Evolutionary conservation across 1,140 invertebrate genomes (phyloP).

Genomic region (Zaprionus lachaisei): DNA sequence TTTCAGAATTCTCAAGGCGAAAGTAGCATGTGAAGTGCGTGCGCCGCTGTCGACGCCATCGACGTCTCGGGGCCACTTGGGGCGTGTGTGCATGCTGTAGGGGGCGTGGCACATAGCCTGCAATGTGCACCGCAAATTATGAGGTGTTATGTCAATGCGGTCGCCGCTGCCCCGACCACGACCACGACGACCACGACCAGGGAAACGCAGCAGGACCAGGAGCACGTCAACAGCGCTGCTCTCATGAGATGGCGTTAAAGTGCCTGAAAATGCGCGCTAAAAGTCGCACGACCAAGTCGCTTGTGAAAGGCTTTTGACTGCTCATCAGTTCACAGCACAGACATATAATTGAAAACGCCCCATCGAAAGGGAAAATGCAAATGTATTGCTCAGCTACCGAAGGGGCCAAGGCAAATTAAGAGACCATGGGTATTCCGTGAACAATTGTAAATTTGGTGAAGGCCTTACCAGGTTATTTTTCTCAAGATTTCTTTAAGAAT

Average conservation of each 20-base stretch:
- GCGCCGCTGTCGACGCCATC: conserved; percentile 34
- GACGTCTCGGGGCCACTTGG: conserved; percentile 11
- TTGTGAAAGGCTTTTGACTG: conserved; percentile 68
- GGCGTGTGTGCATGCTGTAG: conserved; percentile 55
- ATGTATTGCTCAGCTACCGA: conserved; percentile 54
- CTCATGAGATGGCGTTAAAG: conserved; percentile 63
- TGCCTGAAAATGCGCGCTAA: conserved; percentile 77
- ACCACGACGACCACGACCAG: not conserved
- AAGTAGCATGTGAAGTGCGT: conserved; percentile 66
- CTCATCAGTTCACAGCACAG: conserved; percentile 38
- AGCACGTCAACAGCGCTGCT: conserved; percentile 17
- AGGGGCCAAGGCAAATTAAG: conserved; percentile 18
- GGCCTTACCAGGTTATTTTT: not conserved
- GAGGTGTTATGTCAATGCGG: conserved; percentile 80
- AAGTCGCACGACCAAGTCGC: conserved; percentile 71
- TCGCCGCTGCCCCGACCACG: conserved; percentile 26
- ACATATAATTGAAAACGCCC: conserved; percentile 79
- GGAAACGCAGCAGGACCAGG: not conserved
- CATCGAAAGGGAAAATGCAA: conserved; percentile 70
- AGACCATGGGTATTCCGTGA: not conserved
- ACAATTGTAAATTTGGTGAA: conserved; percentile 16
- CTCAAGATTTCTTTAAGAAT: not conserved
- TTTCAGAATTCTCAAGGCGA: conserved; percentile 81
- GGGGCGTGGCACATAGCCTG: conserved; percentile 49
- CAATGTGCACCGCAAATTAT: conserved; percentile 77